phyloP scores from a whole-genome alignment of 2,888 invertebrate species.

The Physocephala rufipes region DNA sequence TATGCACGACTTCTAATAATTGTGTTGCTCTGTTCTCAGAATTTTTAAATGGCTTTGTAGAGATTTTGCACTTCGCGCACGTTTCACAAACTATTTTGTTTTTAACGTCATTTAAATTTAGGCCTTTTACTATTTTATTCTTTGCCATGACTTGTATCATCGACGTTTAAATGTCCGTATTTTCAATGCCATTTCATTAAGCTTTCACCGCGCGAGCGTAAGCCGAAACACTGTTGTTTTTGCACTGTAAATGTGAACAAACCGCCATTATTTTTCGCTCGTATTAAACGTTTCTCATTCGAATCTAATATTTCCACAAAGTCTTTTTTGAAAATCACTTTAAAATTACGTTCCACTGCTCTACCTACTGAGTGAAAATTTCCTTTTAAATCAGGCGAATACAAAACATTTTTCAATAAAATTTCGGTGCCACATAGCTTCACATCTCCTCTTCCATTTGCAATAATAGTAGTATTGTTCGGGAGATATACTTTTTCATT shows the following conservation, averaged over 20 bases:
- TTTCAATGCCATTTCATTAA: conserved; percentile 22
- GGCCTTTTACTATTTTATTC: neutral
- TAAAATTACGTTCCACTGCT: conserved; percentile 26
- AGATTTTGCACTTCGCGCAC: conserved; percentile 37
- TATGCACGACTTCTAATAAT: conserved; percentile 36
- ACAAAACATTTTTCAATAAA: conserved; percentile 25
- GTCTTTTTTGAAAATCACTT: conserved; percentile 25
- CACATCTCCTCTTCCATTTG: conserved; percentile 28
- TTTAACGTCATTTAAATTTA: neutral
- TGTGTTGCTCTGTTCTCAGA: conserved; percentile 29
- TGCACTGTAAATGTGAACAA: no score
- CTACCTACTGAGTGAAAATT: conserved; percentile 36
- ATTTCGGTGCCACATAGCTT: conserved; percentile 3
- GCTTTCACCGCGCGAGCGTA: no score
- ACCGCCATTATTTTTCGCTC: no score
- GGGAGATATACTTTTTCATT: conserved; percentile 13
- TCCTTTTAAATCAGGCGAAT: conserved; percentile 22
- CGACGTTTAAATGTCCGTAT: conserved; percentile 6
- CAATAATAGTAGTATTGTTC: conserved; percentile 11
- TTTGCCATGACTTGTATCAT: neutral
- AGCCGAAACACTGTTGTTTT: no score
- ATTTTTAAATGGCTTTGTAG: conserved; percentile 26
- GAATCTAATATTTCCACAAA: neutral
- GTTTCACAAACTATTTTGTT: neutral
- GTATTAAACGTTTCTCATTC: no score